These are phyloP conservation scores for Ctenodactylus gundi DNA, from an alignment of 2,113 vertebrate species.

Conservation along the genomic window DNA sequence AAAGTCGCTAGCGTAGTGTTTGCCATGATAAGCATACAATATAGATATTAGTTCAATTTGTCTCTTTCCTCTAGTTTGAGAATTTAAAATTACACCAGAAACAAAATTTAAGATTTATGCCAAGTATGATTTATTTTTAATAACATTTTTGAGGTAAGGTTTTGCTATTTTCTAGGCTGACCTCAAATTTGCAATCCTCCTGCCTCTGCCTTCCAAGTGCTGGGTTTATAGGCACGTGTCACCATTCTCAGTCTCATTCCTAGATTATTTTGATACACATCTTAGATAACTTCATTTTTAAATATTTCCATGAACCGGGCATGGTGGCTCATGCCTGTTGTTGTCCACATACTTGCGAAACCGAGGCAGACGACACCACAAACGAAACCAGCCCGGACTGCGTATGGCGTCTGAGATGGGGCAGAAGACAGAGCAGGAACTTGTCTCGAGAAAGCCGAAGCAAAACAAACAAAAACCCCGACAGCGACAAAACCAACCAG, in stretches of 20 bases:
- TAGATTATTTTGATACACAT: background rate
- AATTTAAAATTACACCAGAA: conserved; percentile 33
- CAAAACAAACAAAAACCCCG: too few species aligned
- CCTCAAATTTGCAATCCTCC: background rate
- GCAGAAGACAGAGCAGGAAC: too few species aligned
- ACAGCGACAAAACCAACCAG: too few species aligned
- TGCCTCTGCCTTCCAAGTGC: background rate
- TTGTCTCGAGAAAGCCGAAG: too few species aligned
- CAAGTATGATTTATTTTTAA: background rate
- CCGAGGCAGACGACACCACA: too few species aligned
- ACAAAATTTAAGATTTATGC: conserved; percentile 1
- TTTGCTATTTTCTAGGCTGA: background rate
- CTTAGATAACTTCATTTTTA: background rate
- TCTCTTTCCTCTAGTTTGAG: background rate
- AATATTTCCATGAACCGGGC: background rate
- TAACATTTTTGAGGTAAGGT: background rate
- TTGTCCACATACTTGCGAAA: background rate
- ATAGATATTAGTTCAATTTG: conserved; percentile 3
- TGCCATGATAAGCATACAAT: background rate
- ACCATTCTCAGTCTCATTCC: background rate
- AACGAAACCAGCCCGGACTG: too few species aligned
- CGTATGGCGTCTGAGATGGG: too few species aligned
- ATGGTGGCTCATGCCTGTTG: background rate
- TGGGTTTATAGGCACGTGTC: background rate
- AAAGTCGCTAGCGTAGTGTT: background rate